These are phyloP conservation scores for Amazona guildingii DNA, from an alignment of 2,113 vertebrate species.

Conservation along the genomic window DNA sequence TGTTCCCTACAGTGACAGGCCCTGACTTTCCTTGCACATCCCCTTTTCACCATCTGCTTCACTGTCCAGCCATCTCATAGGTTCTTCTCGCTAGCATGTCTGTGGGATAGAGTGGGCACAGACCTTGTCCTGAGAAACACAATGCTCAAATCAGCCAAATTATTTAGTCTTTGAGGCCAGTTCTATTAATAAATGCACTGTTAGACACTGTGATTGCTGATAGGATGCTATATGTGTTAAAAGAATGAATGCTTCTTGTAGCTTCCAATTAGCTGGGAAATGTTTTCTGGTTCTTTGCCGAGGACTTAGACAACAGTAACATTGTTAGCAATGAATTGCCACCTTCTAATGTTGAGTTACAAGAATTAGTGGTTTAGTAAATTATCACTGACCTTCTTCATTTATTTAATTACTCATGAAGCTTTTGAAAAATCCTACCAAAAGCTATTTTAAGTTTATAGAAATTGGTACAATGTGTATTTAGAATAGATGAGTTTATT, in stretches of 20 bases:
- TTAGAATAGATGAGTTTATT: neutral
- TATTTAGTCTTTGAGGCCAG: neutral
- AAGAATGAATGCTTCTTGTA: neutral
- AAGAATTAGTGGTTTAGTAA: constrained; percentile 35
- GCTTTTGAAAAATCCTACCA: neutral
- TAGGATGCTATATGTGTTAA: neutral
- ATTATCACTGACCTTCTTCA: neutral
- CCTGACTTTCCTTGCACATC: neutral
- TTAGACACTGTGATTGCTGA: neutral
- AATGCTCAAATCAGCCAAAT: neutral
- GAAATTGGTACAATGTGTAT: neutral
- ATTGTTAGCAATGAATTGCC: constrained; percentile 28
- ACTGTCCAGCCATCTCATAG: neutral
- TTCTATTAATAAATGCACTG: constrained; percentile 16
- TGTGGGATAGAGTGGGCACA: neutral
- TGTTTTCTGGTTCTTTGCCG: constrained; percentile 48
- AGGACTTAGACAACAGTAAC: constrained; percentile 8
- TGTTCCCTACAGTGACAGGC: neutral
- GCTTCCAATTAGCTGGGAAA: constrained; percentile 46
- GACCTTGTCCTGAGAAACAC: neutral
- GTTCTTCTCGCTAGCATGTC: neutral
- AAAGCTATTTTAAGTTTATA: neutral
- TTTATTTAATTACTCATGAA: neutral
- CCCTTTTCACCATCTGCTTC: neutral
- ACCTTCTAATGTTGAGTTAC: neutral